These are phyloP conservation scores for Anisognathus igniventris DNA, from an alignment of 2,797 vertebrate genomes.

Conservation along the genomic window DNA sequence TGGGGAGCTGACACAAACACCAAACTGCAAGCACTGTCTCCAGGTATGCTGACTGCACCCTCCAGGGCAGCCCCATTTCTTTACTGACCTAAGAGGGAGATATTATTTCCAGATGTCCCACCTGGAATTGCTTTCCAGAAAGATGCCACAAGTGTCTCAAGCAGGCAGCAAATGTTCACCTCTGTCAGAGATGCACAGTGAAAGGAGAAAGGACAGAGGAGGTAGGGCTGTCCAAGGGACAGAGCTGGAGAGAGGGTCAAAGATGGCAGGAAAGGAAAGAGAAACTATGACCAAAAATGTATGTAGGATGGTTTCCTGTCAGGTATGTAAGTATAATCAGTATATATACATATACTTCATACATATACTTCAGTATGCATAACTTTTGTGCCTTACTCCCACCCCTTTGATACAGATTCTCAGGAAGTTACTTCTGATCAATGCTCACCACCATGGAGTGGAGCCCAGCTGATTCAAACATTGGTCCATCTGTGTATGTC, in stretches of 20 bases:
- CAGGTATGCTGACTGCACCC: not conserved
- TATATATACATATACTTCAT: no score
- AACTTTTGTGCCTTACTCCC: not conserved
- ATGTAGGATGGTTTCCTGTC: not conserved
- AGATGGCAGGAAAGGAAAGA: not conserved
- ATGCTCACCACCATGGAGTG: rapidly evolving
- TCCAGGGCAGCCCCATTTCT: not conserved
- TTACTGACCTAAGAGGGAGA: not conserved
- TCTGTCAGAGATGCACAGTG: not conserved
- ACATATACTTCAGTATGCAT: not conserved
- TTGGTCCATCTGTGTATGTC: not conserved
- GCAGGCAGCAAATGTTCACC: not conserved
- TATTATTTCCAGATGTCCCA: not conserved
- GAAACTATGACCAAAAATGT: not conserved
- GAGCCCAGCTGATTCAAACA: not conserved
- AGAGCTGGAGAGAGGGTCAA: rapidly evolving
- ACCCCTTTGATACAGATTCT: not conserved
- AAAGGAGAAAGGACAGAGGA: not conserved
- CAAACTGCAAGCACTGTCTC: not conserved
- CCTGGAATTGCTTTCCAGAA: not conserved
- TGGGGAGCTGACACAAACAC: not conserved
- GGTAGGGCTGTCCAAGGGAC: not conserved
- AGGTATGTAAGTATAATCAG: not conserved
- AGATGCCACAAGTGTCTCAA: not conserved
- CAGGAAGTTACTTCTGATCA: not conserved